Percentiles rank a stretch among this genome's conserved stretches.
phyloP scores from a whole-genome alignment of 2,888 invertebrate genomes.

The Xanthia icteritia region DNA sequence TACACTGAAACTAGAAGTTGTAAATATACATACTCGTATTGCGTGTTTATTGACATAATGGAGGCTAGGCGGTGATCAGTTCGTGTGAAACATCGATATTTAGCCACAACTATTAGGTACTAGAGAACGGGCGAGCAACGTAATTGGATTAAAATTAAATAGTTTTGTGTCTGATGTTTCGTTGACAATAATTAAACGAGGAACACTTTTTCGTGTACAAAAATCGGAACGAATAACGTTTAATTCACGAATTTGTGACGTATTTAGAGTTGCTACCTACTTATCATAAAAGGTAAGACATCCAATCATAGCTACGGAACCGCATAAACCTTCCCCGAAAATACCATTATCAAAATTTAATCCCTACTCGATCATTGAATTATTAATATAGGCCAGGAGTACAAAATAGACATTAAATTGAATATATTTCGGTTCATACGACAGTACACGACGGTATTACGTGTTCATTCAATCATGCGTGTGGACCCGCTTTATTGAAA shows the following conservation, averaged over 20 bases:
- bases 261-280: background rate
- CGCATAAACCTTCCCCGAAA: constrained; percentile 3
- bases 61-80: constrained; percentile 11
- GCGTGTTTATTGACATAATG: constrained; percentile 17
- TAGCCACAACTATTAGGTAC: constrained; percentile 3
- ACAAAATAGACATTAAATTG: constrained; percentile 49
- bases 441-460: constrained; percentile 39
- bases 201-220: background rate
- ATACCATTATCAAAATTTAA: constrained; percentile 38
- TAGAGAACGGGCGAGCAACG: constrained; percentile 1
- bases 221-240: background rate
- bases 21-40: background rate
- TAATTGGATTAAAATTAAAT: constrained; percentile 35
- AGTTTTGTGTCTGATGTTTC: background rate
- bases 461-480: constrained; percentile 58
- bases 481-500: constrained; percentile 58
- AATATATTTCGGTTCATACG: constrained; percentile 44
- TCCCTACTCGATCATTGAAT: constrained; percentile 48
- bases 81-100: constrained; percentile 34
- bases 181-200: constrained; percentile 14
- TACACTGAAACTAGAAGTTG: constrained; percentile 8
- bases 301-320: constrained; percentile 19
- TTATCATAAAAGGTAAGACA: background rate
- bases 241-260: too few relatives aligned
- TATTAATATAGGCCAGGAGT: constrained; percentile 47